These are phyloP conservation scores for Melanotaenia trifasciata DNA, from an alignment of 2,797 vertebrate species.

Conservation along the genomic window DNA sequence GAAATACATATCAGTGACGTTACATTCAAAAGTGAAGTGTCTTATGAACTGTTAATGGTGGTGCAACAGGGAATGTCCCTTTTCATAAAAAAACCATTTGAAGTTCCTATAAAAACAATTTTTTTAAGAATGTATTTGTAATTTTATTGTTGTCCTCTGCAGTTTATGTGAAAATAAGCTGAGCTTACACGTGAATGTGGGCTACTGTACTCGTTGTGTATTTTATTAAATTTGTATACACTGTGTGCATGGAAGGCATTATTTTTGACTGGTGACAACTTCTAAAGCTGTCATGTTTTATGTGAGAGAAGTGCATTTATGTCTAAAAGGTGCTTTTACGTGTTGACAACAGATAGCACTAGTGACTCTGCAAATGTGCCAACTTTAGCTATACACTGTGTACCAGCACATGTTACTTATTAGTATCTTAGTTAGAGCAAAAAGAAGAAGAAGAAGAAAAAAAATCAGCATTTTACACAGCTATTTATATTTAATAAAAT, in stretches of 20 bases:
- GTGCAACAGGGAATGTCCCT: constrained; percentile 91
- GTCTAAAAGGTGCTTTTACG: constrained; percentile 62
- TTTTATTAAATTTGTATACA: constrained; percentile 99
- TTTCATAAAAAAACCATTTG: constrained; percentile 89
- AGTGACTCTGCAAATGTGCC: constrained; percentile 44
- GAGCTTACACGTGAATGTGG: constrained; percentile 99
- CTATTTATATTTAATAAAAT: constrained; percentile 63
- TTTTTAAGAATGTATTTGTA: constrained; percentile 98
- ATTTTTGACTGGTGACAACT: constrained; percentile 85
- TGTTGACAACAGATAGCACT: constrained; percentile 59
- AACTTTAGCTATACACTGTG: constrained; percentile 52
- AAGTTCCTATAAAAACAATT: constrained; percentile 91
- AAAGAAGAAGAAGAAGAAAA: constrained; percentile 11
- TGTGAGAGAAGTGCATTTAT: constrained; percentile 59
- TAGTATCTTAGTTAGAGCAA: constrained; percentile 41
- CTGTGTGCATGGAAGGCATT: constrained; percentile 94
- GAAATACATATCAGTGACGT: constrained; percentile 85
- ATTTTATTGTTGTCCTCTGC: constrained; percentile 97
- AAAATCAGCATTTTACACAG: constrained; percentile 59
- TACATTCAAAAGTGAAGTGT: constrained; percentile 83
- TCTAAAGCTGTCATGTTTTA: constrained; percentile 59
- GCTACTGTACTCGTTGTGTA: constrained; percentile 95
- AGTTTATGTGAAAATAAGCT: constrained; percentile 98
- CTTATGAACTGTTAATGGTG: constrained; percentile 87
- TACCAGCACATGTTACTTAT: constrained; percentile 53